Base-by-base conservation (phyloP, 2,113 vertebrate genomes). In the Hystrix brachyura region DNA sequence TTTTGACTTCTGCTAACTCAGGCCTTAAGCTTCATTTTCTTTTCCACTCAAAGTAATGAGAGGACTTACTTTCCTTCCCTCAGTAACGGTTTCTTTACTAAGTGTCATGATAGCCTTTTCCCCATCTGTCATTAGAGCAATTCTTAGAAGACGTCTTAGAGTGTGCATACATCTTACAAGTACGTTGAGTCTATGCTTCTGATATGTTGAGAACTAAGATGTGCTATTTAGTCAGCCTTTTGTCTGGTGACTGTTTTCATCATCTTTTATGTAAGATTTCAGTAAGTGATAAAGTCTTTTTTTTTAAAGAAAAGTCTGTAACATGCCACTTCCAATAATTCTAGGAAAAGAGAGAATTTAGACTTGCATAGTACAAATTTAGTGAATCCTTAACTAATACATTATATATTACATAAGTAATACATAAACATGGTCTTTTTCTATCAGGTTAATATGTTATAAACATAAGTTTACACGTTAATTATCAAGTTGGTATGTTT, bases 121-220 rank as follows among this genome's bases (percentile, higher is more conserved):
- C 43, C 1, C 25, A 43, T 59, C 59, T 81, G 11, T 65, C 19
- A 10, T 89, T 64, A 71, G 19, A 59, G 14, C 15, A 95, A 9
- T 88, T 88, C 38, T 88, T 79, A 55, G n/a, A 74, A 21, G 53
- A 79, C 51, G 4, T 43, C 34, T 81, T 71, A 53, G 48, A 62
- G 9, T 46, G 6, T 60, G 3, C 59, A 55, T 38, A 38, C 38
- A 38, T 38, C 7, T 34, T 83, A 19, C 55, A 48, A 38, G 38
- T 38, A 38, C 38, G 38, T n/a, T 71, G 84, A 82, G 32, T 67
- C 43, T 10, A 3, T 74, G 55, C 14, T 86, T 95, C 81, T 65
- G 38, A 89, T 60, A 27, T 78, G 38, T 78, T 83, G 88, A 82
- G 46, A 96, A 72, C n/a, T 82, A 51, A 93, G 25, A 38, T 65